Evolutionary conservation across 2,888 invertebrate genomes (phyloP).

Genomic region (Hypselothyrea guttata): DNA sequence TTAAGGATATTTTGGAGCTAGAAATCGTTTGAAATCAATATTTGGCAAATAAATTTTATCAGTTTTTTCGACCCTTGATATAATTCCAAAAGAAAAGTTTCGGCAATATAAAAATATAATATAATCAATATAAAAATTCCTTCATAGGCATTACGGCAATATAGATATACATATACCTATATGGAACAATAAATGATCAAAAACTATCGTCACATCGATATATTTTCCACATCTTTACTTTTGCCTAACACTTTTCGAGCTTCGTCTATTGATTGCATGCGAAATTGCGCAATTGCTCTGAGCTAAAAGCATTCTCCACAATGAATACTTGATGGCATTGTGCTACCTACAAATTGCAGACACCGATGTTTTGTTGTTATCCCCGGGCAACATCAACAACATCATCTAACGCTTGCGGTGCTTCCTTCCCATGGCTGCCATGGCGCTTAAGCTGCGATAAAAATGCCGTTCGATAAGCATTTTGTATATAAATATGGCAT

Average conservation of each 20-base stretch:
- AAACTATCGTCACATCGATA: too few relatives aligned
- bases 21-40: too few relatives aligned
- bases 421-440: constrained; percentile 70
- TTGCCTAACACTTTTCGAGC: constrained; percentile 61
- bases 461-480: constrained; percentile 72
- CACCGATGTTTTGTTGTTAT: constrained; percentile 12
- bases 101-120: too few relatives aligned
- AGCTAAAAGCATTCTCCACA: constrained; percentile 60
- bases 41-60: too few relatives aligned
- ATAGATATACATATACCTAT: too few relatives aligned
- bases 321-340: constrained; percentile 30
- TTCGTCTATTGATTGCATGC: constrained; percentile 65
- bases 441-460: constrained; percentile 75
- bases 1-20: too few relatives aligned
- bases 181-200: too few relatives aligned
- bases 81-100: too few relatives aligned
- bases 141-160: too few relatives aligned
- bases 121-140: too few relatives aligned
- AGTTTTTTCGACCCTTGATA: too few relatives aligned
- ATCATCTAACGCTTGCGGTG: constrained; percentile 27
- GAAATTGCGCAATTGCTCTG: constrained; percentile 68
- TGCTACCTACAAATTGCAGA: constrained; percentile 34
- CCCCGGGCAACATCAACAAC: neutral
- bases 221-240: constrained; percentile 22
- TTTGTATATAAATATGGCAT: constrained; percentile 53